Conservation (phyloP, 2,797 vertebrate species). For the Nannoperca obscura region DNA sequence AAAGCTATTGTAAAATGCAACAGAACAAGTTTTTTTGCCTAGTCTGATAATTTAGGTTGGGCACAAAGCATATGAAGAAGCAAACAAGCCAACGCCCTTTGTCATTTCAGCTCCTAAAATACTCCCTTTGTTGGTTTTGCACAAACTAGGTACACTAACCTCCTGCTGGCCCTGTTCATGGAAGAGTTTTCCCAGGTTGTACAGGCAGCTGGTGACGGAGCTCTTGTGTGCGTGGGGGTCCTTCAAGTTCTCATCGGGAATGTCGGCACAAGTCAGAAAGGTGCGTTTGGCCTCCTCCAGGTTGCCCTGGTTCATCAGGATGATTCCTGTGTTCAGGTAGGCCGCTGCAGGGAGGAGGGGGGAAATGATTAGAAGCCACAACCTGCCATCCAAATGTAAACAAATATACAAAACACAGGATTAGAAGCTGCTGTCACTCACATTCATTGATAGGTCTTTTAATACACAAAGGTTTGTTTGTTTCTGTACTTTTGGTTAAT, state of each 20-base stretch:
- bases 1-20: not conserved
- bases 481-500: not conserved
- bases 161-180: conserved; percentile 97
- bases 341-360: conserved; percentile 85
- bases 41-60: not conserved
- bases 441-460: no score
- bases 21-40: not conserved
- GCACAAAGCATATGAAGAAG: not conserved
- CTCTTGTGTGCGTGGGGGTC: conserved; percentile 98
- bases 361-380: not conserved
- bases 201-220: conserved; percentile 98
- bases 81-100: not conserved
- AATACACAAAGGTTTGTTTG: not conserved
- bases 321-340: conserved; percentile 98
- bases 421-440: no score
- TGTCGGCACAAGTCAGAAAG: conserved; percentile 96
- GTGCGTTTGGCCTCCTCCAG: conserved; percentile 94
- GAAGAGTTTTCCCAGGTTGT: conserved; percentile 97
- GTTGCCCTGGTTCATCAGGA: conserved; percentile 96
- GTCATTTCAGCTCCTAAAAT: not conserved
- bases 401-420: not conserved
- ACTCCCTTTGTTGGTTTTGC: not conserved
- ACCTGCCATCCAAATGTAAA: not conserved
- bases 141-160: conserved; percentile 76
- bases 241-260: conserved; percentile 98